Evolutionary conservation across 2,113 vertebrate species (phyloP), one percentile per base, ranked within the genome.

Genomic region (Hemiscyllium ocellatum): DNA sequence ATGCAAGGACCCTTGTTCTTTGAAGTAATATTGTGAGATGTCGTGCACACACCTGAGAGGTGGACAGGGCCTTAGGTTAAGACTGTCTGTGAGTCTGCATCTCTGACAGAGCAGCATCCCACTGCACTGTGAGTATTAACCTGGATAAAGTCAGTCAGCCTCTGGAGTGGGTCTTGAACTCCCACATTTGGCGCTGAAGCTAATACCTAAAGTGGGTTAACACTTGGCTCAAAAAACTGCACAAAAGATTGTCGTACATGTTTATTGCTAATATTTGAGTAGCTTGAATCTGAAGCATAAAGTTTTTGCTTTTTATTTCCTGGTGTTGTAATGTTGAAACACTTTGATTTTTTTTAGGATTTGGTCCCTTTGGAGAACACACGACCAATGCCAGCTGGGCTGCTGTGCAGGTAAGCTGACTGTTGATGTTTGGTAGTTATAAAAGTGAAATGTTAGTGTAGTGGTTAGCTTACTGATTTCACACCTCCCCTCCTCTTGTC

Each of bases 371-470:
- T 37, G 98, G 98, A 90, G 98, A 98, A 0, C 97, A 98, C 37
- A 97, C 98, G 0, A 97, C 98, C 68, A 98, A 98, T 0, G 98
- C 98, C 97, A 98, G 98, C 68, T 98, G 98, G 98, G 98, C 98
- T 7, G 98, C 98, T 0, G 98, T 98, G 1, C 98, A 98, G 98
- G 98, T 98, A 98, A 98, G 2, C 0, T 96, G 96, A 95, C 96
- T 95, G 95, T 97, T 96, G 24, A 95, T 33, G 56, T 61, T 20
- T 37, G 20, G 96, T 96, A 96, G 96, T 96, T 96, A 37, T 42
- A 42, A 83, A 42, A 42, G 37, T 37, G 33, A 80, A 83, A 7
- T 42, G 78, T 42, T 42, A 83, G 80, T 83, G 37, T 42, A 42
- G 80, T 17, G 80, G 37, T 19, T 83, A 42, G 37, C 17, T 42